Conservation (phyloP, 2,888 invertebrate species). For the Cinara cedri region DNA sequence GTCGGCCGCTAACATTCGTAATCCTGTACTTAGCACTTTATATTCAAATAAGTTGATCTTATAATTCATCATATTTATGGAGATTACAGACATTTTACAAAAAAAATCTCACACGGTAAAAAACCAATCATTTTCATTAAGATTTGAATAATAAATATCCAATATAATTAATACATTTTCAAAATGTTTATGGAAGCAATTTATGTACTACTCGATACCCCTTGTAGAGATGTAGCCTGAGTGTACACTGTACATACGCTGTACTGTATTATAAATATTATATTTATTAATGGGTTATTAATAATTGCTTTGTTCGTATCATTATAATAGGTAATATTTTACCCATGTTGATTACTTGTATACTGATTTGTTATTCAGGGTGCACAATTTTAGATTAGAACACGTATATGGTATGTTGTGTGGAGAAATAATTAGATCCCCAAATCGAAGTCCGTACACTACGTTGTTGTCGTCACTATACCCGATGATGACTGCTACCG, state of each 20-base stretch:
- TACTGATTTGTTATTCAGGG: conserved; percentile 33
- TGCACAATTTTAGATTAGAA: conserved; percentile 6
- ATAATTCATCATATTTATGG: too few relatives aligned
- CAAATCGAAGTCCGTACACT: conserved; percentile 67
- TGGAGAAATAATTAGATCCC: conserved; percentile 66
- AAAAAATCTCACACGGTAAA: too few relatives aligned
- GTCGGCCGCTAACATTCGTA: too few relatives aligned
- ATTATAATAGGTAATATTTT: not conserved
- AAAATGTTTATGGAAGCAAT: too few relatives aligned
- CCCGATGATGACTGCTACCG: conserved; percentile 67
- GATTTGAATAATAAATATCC: too few relatives aligned
- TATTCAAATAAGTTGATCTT: too few relatives aligned
- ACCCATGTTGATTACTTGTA: not conserved
- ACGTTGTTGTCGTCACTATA: conserved; percentile 69
- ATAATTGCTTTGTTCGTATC: not conserved
- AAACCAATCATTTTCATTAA: too few relatives aligned
- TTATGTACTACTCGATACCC: too few relatives aligned
- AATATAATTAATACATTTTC: too few relatives aligned
- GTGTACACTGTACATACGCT: not conserved
- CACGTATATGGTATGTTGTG: conserved; percentile 64
- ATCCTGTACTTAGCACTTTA: too few relatives aligned
- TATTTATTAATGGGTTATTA: not conserved
- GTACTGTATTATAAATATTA: not conserved
- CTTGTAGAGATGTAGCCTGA: too few relatives aligned
- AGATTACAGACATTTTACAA: too few relatives aligned